Evolutionary conservation across 1,140 invertebrate genomes (phyloP), one percentile per base, ranked within the genome.

Genomic region (Xylocopa sonorina): DNA sequence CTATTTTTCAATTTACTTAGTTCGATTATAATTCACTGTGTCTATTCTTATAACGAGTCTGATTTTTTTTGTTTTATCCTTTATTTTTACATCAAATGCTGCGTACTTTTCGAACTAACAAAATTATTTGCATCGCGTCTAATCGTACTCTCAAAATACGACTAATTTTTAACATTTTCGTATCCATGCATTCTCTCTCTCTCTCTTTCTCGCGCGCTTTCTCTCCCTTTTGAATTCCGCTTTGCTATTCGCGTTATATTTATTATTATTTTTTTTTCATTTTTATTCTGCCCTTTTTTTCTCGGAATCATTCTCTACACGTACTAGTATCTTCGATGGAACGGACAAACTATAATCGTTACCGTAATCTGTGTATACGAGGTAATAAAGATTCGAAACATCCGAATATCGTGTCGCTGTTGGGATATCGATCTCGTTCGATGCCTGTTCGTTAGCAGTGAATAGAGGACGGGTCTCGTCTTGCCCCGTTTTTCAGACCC

Each of bases 81-180:
- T n/a, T n/a, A n/a, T n/a, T 63, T 90, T 87, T 90, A 90, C 89
- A 90, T 84, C 87, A 66, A 91, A 88, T 80, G 86, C 77, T 81
- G 83, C 84, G 41, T 87, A 83, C 50, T 80, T 82, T 74, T 83
- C 88, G 86, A 90, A 87, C 88, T 92, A 91, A 91, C 89, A 91
- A 90, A 91, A 90, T 91, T 86, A 91, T 90, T 34, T 34, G 29
- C 90, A 90, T 91, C 34, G 46, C 90, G 87, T 91, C 90, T 91
- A 91, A 88, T 89, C 83, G 86, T 88, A 91, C 77, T 88, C 80
- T 88, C 79, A 88, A 90, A 91, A 92, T 79, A 81, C 91, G 81
- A 90, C 86, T 91, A 90, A 89, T n/a, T 92, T 91, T 64, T 32
- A 92, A 92, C 90, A 90, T 88, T 62, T 89, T 87, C 2, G 24